Conservation (phyloP, 2,113 vertebrate species). For the Aythya baeri region DNA sequence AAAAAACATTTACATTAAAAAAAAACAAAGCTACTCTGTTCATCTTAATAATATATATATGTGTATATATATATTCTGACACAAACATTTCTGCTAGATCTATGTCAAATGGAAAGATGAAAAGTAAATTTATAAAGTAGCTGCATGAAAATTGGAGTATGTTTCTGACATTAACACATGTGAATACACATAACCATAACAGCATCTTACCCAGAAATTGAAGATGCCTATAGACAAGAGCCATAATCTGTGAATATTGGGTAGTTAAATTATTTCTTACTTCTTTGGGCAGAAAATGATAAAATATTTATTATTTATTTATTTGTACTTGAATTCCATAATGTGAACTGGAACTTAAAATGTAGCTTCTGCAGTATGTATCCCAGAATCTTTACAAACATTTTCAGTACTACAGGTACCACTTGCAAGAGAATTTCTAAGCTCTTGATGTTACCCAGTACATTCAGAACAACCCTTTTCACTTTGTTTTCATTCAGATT, state of each 20-base stretch:
- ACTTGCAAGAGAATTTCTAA: not conserved
- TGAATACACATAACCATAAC: not conserved
- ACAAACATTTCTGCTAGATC: not conserved
- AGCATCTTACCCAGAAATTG: not conserved
- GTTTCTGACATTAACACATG: not conserved
- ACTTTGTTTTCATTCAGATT: constrained; percentile 39
- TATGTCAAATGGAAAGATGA: not conserved
- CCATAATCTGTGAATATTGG: not conserved
- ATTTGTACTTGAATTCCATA: too few species aligned
- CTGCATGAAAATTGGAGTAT: not conserved
- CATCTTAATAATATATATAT: not conserved
- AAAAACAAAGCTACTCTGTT: not conserved
- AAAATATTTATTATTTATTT: not conserved
- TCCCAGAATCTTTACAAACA: not conserved
- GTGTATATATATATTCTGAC: too few species aligned
- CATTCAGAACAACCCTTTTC: constrained; percentile 24
- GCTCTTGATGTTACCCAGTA: not conserved
- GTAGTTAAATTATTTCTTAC: not conserved
- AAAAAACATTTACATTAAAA: not conserved
- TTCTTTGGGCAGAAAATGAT: not conserved
- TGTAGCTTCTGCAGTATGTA: not conserved
- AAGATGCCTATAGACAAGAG: not conserved
- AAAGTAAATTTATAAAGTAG: fast-evolving
- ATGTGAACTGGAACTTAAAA: not conserved
- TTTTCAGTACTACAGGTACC: not conserved